Base-by-base conservation (phyloP, 2,113 vertebrate species). In the Coreoperca whiteheadi region DNA sequence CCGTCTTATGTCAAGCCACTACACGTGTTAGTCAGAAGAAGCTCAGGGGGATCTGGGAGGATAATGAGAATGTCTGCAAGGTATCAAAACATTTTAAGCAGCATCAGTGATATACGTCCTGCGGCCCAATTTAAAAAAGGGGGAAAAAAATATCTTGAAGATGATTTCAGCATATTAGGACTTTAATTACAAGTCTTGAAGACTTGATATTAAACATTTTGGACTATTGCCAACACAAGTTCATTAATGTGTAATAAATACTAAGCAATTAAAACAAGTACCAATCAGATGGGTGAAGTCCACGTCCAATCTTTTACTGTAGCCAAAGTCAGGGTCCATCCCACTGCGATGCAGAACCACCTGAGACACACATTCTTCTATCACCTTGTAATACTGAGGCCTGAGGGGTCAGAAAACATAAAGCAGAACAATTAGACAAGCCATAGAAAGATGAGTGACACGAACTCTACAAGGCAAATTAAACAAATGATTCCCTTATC, bases 341-440 rank as follows among this genome's bases (percentile, higher is more conserved):
- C 98, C 98, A 86, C 93, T 98, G 87, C 97, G 96, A 90, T 99
- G 98, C 39, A 99, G 91, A 15, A 99, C 97, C 79, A 99, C 96
- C 94, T 99, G 98, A 3, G 97, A 96, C 82, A 98, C 92, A 9
- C 97, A 98, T 74, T 99, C 98, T 64, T 99, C 98, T 73, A 99
- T 97, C 90, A 99, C 96, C 96, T 98, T 99, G 95, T 98, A 99
- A 94, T 99, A 99, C 78, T 99, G 98, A 53, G 98, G 97, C 93
- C 98, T 99, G 76, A 20, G 41, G 76, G 88, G 87, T 74, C 77
- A 79, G 74, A 21, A 89, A 79, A 85, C 74, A 79, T 54, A 76
- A 87, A 93, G 80, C 60, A 63, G 77, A 84, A 86, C 89, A 89
- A 92, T 94, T 87, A 94, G 75, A 88, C 82, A 80, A 89, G 83